Evolutionary conservation across 2,888 invertebrate species (phyloP), one percentile per base, ranked within the genome.

Genomic region (Erynnis tages): DNA sequence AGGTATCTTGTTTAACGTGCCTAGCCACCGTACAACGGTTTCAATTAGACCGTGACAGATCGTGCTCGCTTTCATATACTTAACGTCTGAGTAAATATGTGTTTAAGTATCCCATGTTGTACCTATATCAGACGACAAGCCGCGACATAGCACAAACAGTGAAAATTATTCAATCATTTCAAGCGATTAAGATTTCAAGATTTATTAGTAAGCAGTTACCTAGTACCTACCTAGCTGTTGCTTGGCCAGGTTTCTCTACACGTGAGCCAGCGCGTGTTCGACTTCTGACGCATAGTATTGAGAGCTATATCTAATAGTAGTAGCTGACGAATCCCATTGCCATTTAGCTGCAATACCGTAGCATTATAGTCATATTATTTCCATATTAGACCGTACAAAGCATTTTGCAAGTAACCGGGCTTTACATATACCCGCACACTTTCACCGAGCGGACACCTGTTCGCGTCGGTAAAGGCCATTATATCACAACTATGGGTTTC

Each of bases 1-100:
- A 64, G 66, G 71, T 66, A 72, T 76, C 72, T 69, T 71, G 73
- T 76, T 71, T 69, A 77, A 75, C 81, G 76, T 71, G 71, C 65
- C 70, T 74, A 76, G 73, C 70, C 69, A 75, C 72, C 71, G 75
- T 58, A 40, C 56, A 57, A 57, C 53, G 57, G 50, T 54, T 76
- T 72, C 76, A 84, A 82, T 81, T 79, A 83, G 86, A 84, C 84
- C 84, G 77, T 82, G 79, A 82, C 84, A 76, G 73, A 77, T 81
- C 68, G 68, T 73, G 72, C 72, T 78, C 67, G 77, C 80, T 85
- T 83, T 83, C 80, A 67, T 76, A 75, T 76, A 13, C 38, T 38
- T 38, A 55, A 57, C 54, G 57, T 60, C 56, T 55, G 53, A 58
- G 60, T 45, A 60, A 59, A 64, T 60, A 50, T 43, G 23, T 50